These are phyloP conservation scores for Papilio polytes DNA, from an alignment of 1,140 invertebrate species.

Conservation along the genomic window DNA sequence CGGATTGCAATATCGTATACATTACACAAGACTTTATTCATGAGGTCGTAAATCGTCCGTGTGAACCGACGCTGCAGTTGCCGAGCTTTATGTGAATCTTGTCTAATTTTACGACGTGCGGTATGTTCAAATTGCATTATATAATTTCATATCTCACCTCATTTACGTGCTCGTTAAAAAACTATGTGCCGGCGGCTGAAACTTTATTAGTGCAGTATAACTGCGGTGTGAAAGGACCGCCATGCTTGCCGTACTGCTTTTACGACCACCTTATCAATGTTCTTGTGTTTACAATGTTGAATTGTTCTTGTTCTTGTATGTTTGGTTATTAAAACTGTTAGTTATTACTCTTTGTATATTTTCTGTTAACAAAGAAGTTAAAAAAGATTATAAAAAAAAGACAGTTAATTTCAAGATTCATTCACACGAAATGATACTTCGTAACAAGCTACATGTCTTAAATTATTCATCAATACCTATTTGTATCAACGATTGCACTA, in stretches of 20 bases:
- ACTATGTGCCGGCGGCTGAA: conserved; percentile 16
- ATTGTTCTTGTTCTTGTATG: conserved; percentile 20
- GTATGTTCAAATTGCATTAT: conserved; percentile 36
- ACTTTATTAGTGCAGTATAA: conserved; percentile 30
- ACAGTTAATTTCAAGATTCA: neutral
- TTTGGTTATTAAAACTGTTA: conserved; percentile 1
- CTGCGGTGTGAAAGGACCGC: conserved; percentile 24
- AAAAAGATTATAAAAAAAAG: neutral
- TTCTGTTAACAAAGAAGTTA: neutral
- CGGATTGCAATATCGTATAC: conserved; percentile 34
- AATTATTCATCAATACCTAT: neutral
- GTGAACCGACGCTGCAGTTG: conserved; percentile 31
- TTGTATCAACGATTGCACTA: neutral
- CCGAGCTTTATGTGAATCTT: conserved; percentile 28
- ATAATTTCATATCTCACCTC: conserved; percentile 29
- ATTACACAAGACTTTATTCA: conserved; percentile 45
- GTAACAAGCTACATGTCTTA: neutral
- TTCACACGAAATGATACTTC: neutral
- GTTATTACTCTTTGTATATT: neutral
- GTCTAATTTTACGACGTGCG: conserved; percentile 35
- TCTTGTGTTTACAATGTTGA: conserved; percentile 24
- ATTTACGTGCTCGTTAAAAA: conserved; percentile 38
- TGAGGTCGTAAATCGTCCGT: conserved; percentile 48
- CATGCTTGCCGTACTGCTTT: conserved; percentile 3
- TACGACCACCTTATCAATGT: conserved; percentile 23